Conservation (phyloP, 2,113 vertebrate species). For the Cephalopholis sonnerati region DNA sequence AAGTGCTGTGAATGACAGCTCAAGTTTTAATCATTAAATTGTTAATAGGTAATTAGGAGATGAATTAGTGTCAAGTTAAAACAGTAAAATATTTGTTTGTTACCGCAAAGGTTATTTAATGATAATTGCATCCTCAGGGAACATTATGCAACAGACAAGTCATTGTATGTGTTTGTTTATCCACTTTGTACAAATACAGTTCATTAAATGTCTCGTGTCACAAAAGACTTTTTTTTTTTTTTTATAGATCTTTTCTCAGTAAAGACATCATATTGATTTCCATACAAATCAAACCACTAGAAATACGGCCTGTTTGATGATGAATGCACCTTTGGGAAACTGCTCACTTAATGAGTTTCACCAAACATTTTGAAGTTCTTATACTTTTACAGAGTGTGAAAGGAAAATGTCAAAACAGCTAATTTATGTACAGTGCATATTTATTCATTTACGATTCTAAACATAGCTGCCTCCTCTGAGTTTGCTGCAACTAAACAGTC, state of each 20-base stretch:
- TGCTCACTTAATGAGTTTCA: not conserved
- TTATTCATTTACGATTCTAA: too few relatives aligned
- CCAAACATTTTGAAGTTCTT: not conserved
- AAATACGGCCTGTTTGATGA: not conserved
- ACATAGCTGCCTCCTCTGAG: not conserved
- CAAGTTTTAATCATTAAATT: too few relatives aligned
- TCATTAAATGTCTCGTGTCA: not conserved
- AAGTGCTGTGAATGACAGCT: too few relatives aligned
- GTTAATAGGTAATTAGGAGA: slow-evolving; percentile 5
- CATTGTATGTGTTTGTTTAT: not conserved
- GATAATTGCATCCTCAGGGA: not conserved
- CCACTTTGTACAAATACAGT: not conserved
- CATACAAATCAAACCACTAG: not conserved
- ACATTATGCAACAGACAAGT: not conserved
- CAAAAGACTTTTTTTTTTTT: not conserved
- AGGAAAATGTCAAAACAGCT: not conserved
- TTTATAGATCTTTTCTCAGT: not conserved
- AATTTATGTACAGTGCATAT: not conserved
- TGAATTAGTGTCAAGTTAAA: slow-evolving; percentile 26
- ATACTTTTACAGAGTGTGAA: too few relatives aligned
- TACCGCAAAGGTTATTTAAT: not conserved
- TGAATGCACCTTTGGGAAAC: not conserved
- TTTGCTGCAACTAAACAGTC: not conserved
- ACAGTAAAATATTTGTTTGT: slow-evolving; percentile 27
- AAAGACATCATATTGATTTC: not conserved